Evolutionary conservation across 2,888 invertebrate species (phyloP), one percentile per base, ranked within the genome.

Genomic region (Pollenia angustigena): DNA sequence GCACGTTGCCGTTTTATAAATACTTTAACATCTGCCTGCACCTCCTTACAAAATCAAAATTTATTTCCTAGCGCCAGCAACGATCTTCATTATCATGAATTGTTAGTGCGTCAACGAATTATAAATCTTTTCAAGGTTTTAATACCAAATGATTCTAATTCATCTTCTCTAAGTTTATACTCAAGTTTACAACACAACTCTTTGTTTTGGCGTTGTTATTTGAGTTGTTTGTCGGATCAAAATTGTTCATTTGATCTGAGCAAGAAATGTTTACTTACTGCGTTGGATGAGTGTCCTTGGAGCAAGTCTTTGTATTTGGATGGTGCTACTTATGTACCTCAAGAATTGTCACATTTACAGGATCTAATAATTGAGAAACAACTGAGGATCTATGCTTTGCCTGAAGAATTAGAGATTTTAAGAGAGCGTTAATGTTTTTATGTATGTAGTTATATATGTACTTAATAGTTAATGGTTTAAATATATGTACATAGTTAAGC

Each of bases 341-440:
- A 94, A 85, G 95, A 95, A 90, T 92, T 96, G 87, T 94, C 94
- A 1, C 95, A 96, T 93, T 95, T 97, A 88, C 96, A 96, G 90
- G 97, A 97, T 93, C 93, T 96, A 81, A 94, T 97, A 90, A 95
- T 96, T 75, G 97, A 97, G 91, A 96, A 96, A 90, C 95, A 95
- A 90, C 93, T 97, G 85, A 94, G 97, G 75, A 94, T 96, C 89
- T 97, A 96, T 92, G 95, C 97, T 62, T 95, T 97, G 62, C 95
- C 96, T 0, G 96, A 97, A 92, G 97, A 97, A 93, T 94, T 97
- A 81, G 95, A 95, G 88, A 95, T 96, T 83, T 91, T 96, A 54
- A 94, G 96, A 1, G 89, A 89, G 72, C 71, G 69, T 60, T 87
- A 81, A 62, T 46, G 32, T n/a, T 23, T 14, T 32, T 14, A 11